phyloP scores from a whole-genome alignment of 2,113 vertebrate genomes.

The Malaclemys terrapin region DNA sequence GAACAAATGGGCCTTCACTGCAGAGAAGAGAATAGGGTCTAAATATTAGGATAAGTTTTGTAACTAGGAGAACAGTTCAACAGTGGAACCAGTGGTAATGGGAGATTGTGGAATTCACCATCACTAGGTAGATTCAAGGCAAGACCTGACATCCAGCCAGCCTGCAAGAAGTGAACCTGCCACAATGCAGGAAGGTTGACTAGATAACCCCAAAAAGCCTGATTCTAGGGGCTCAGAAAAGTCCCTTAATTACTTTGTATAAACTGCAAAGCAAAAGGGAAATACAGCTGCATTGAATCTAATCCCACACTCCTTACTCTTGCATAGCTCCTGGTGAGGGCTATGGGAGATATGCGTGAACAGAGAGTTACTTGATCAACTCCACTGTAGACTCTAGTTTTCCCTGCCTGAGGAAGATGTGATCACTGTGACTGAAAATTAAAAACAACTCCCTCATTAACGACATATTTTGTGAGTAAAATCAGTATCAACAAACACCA shows the following conservation, averaged over 20 bases:
- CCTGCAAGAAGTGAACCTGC: conserved; percentile 50
- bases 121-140: conserved; percentile 61
- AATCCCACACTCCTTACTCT: not conserved
- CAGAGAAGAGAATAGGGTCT: conserved; percentile 40
- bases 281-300: not conserved
- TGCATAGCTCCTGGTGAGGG: not conserved
- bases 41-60: conserved; percentile 48
- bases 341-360: fast-evolving
- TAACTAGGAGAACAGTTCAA: conserved; percentile 31
- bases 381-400: not conserved
- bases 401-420: not conserved
- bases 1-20: conserved; percentile 47
- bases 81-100: conserved; percentile 54
- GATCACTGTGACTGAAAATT: not conserved
- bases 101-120: conserved; percentile 45
- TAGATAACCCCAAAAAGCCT: conserved; percentile 26
- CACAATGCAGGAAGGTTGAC: conserved; percentile 30
- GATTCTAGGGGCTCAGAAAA: conserved; percentile 53
- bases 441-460: not conserved
- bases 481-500: not conserved
- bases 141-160: conserved; percentile 44
- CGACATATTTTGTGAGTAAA: conserved; percentile 15
- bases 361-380: fast-evolving
- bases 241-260: not conserved
- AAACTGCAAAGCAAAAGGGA: not conserved